Evolutionary conservation across 92 coral and sea anemone species (phyloP), one percentile per base, ranked within the genome.

Genomic region (Porites cylindrica): DNA sequence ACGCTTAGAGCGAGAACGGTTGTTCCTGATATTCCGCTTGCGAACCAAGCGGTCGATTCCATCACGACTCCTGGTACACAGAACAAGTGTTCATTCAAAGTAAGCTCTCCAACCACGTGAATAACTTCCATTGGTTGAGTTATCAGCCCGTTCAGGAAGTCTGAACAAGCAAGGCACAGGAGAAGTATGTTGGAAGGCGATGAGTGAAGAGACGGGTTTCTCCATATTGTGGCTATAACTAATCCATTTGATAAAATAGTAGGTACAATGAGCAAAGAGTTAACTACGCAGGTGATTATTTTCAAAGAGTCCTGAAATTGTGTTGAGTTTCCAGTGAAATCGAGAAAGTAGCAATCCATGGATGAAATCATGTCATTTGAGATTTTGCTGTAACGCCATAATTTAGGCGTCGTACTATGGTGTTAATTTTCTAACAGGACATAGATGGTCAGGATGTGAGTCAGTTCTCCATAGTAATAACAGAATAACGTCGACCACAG

Each of bases 131-230:
- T 23, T 7, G 89, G 92, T 14, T 71, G 69, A 1, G 89, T 71
- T 52, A 89, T 51, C 51, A 84, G n/a, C 20, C 88, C 92, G 70
- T 77, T 83, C 26, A 84, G 19, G 26, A 89, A 76, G 64, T 89
- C 89, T 4, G 92, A 70, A 54, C 75, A 60, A 47, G 92, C 92
- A 38, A 89, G 89, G 23, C 85, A 83, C 75, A 83, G 69, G 12
- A 89, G 85, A 23, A 89, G 81, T 29, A 86, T 20, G 38, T 64
- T 89, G n/a, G 80, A 38, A 1, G 88, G 92, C 47, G 80, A 19
- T 18, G 16, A 59, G 51, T 21, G 50, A 51, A 85, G 3, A 70
- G 84, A 47, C 59, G 71, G 24, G 70, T 81, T 89, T 29, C 26
- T 70, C 88, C 85, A 83, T 77, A 89, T 89, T 12, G 89, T 79